Conservation (phyloP, 2,888 invertebrate species). For the Netelia melanura region DNA sequence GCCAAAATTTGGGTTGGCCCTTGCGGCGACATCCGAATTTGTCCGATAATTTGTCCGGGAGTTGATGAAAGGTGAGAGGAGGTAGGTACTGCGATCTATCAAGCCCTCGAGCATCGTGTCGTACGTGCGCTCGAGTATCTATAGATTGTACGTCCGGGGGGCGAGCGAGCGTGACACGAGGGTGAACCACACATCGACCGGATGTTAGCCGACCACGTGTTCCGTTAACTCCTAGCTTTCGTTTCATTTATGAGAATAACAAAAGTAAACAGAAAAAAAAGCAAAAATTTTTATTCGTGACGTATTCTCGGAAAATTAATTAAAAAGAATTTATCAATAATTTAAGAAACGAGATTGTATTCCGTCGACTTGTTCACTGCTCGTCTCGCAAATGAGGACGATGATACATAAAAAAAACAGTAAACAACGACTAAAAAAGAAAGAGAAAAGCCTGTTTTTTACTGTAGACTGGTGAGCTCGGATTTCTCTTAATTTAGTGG, state of each 20-base stretch:
- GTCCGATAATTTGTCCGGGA: slow-evolving; percentile 60
- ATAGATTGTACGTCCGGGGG: not conserved
- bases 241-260: slow-evolving; percentile 20
- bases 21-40: slow-evolving; percentile 59
- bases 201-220: slow-evolving; percentile 53
- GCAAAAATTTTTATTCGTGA: no score
- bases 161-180: not conserved
- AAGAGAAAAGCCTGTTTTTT: not conserved
- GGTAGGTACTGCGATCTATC: slow-evolving; percentile 54
- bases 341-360: no score
- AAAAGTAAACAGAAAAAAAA: not conserved
- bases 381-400: slow-evolving; percentile 11
- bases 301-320: no score
- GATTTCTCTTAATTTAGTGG: slow-evolving; percentile 40
- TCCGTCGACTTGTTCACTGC: not conserved
- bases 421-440: slow-evolving; percentile 4
- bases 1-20: slow-evolving; percentile 48
- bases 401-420: slow-evolving; percentile 34
- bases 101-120: slow-evolving; percentile 14
- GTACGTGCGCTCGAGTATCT: not conserved
- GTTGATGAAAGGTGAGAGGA: slow-evolving; percentile 65
- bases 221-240: not conserved
- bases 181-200: slow-evolving; percentile 8
- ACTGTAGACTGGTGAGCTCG: slow-evolving; percentile 3
- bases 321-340: no score